Conservation (phyloP, 2,888 invertebrate species). For the Acanthosepion pharaonis region DNA sequence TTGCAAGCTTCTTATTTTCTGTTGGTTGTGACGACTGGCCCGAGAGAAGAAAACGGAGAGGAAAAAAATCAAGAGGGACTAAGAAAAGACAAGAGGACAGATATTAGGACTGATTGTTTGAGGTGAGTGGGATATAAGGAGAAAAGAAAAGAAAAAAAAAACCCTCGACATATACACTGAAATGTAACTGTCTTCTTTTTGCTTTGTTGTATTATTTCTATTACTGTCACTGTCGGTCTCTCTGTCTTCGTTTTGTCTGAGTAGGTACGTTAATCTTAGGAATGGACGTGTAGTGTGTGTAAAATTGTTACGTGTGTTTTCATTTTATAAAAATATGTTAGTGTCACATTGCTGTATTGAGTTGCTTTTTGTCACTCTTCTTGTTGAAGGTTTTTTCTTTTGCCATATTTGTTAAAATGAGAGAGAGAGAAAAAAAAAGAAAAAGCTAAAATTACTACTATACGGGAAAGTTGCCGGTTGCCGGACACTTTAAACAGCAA, state of each 20-base stretch:
- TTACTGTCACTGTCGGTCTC: not conserved
- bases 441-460: not conserved
- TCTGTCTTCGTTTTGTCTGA: not conserved
- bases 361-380: not conserved
- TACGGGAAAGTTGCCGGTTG: not conserved
- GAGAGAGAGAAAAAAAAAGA: not conserved
- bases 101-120: not conserved
- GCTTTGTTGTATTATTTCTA: not conserved
- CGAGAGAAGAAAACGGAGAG: not conserved
- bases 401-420: not conserved
- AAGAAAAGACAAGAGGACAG: not conserved
- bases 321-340: no score
- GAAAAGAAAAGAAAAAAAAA: not conserved
- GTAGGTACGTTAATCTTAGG: not conserved
- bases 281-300: not conserved
- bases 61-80: not conserved
- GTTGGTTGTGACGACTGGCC: not conserved
- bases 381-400: not conserved
- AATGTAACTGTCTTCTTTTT: not conserved
- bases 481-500: not conserved
- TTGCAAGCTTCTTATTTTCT: not conserved
- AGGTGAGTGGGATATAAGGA: not conserved
- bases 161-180: no score
- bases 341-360: not conserved
- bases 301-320: no score